These are phyloP conservation scores for Psophia crepitans DNA, from an alignment of 2,113 vertebrate genomes.

Conservation along the genomic window DNA sequence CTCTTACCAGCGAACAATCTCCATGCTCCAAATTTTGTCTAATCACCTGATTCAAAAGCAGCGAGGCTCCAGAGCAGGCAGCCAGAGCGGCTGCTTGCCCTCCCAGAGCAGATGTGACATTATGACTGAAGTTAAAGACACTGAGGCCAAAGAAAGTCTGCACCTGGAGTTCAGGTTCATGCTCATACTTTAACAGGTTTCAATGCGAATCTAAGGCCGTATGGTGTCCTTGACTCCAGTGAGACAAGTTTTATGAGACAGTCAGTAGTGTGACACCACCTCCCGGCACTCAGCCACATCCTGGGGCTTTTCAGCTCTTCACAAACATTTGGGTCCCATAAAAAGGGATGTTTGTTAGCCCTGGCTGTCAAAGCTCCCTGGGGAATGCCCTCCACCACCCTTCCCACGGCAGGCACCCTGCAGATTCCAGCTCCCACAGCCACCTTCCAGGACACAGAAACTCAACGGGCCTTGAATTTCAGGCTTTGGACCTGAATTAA, in stretches of 20 bases:
- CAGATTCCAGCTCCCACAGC: neutral
- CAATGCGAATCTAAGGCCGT: neutral
- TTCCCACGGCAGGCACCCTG: neutral
- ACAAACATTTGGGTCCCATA: neutral
- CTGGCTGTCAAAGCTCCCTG: neutral
- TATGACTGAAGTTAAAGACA: neutral
- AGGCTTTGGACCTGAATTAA: neutral
- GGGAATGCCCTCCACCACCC: neutral
- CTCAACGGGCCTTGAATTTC: neutral
- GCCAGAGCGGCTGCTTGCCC: neutral
- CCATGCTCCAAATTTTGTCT: neutral
- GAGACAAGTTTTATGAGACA: neutral
- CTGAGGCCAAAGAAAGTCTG: neutral
- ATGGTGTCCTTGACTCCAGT: neutral
- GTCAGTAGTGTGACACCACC: neutral
- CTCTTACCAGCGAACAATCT: neutral
- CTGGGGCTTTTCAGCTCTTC: neutral
- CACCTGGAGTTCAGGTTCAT: conserved; percentile 13
- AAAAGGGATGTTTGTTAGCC: neutral
- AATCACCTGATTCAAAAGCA: neutral
- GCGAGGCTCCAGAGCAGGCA: neutral
- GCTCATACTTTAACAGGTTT: neutral
- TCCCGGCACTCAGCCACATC: neutral
- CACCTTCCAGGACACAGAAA: neutral
- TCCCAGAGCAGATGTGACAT: neutral